phyloP scores from a whole-genome alignment of 2,113 vertebrate species.

The Euleptes europaea region DNA sequence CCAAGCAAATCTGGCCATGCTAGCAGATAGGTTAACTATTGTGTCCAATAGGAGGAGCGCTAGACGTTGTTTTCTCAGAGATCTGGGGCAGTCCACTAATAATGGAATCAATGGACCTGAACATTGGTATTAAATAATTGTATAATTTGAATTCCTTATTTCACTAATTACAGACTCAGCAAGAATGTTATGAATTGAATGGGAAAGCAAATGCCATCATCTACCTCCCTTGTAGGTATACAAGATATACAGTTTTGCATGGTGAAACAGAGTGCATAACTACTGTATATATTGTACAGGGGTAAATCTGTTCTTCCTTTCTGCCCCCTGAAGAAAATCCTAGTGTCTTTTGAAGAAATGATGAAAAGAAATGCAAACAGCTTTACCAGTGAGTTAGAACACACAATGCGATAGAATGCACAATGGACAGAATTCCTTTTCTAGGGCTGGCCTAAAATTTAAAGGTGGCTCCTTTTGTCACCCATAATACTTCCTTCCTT shows the following conservation, averaged over 20 bases:
- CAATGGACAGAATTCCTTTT: too few relatives aligned
- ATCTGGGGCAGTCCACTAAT: too few relatives aligned
- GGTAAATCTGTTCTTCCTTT: background rate
- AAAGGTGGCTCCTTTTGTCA: too few relatives aligned
- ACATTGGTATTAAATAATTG: background rate
- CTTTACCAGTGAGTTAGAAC: background rate
- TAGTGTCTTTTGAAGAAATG: fast-evolving
- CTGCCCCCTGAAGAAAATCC: background rate
- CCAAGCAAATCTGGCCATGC: too few relatives aligned
- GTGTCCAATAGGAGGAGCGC: too few relatives aligned
- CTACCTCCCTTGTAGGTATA: background rate
- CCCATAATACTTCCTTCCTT: too few relatives aligned
- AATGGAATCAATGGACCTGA: too few relatives aligned
- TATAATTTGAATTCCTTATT: background rate
- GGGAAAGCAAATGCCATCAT: fast-evolving
- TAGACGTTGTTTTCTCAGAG: too few relatives aligned
- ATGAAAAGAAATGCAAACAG: background rate
- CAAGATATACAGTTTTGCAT: background rate
- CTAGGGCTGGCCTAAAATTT: too few relatives aligned
- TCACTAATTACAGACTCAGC: background rate
- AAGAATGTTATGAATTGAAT: background rate
- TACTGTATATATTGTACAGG: fast-evolving
- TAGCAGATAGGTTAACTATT: too few relatives aligned
- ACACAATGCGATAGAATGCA: fast-evolving
- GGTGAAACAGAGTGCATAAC: background rate